A percentile compares a stretch with the other conserved stretches of the same genome.
Conservation (phyloP, 2,797 vertebrate species). For the Enteromius argenteus region DNA sequence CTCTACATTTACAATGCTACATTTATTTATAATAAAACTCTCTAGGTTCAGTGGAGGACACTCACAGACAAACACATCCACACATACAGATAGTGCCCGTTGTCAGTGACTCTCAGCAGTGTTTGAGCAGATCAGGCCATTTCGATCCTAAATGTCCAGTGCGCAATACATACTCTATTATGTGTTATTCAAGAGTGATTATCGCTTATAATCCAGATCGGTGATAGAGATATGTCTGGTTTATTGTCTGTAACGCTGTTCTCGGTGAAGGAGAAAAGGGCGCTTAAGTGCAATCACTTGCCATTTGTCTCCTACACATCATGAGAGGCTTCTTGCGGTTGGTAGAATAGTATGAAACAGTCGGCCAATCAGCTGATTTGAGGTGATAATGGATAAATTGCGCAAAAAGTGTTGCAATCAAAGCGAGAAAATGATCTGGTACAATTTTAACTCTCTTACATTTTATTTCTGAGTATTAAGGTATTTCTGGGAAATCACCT, state of each 20-base stretch:
- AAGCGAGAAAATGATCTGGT: background rate
- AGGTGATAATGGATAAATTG: conserved; percentile 9
- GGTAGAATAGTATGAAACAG: conserved; percentile 23
- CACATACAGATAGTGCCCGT: conserved; percentile 53
- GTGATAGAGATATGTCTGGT: conserved; percentile 17
- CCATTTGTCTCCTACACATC: conserved; percentile 28
- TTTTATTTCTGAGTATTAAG: background rate
- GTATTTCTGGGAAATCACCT: background rate
- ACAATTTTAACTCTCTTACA: background rate
- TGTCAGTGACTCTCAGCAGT: conserved; percentile 42
- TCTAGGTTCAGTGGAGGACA: conserved; percentile 32
- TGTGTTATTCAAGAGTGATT: conserved; percentile 50
- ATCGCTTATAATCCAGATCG: conserved; percentile 27
- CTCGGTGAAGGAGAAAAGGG: conserved; percentile 39
- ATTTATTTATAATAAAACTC: conserved; percentile 56
- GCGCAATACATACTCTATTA: conserved; percentile 40
- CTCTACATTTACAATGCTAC: conserved; percentile 63
- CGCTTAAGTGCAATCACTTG: conserved; percentile 57
- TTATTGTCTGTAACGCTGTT: conserved; percentile 13
- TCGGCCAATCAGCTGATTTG: conserved; percentile 27
- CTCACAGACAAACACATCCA: conserved; percentile 55
- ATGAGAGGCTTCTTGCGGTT: conserved; percentile 39
- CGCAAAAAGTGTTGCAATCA: background rate
- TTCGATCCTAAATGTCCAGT: background rate
- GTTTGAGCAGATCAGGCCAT: conserved; percentile 22